phyloP scores from a whole-genome alignment of 30 jellyfish, hydroid and myxozoan genomes.

The Chrysaora quinquecirrha region DNA sequence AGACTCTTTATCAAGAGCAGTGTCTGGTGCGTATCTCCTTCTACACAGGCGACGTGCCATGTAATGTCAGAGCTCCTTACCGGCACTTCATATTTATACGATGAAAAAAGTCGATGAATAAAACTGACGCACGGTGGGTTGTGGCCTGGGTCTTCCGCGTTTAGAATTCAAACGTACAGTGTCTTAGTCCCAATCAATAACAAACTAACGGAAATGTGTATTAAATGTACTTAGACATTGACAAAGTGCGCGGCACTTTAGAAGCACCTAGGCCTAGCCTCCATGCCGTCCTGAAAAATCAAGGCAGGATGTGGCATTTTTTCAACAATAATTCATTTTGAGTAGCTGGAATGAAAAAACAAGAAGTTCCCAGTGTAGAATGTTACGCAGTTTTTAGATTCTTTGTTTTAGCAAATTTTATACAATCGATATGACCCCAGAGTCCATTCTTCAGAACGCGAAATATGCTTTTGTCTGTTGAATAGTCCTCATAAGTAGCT shows the following conservation, averaged over 20 bases:
- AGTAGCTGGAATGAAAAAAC: constrained; percentile 4
- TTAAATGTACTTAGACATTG: constrained; percentile 43
- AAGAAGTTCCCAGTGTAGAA: constrained; percentile 53
- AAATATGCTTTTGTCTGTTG: background rate
- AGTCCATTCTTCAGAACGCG: background rate
- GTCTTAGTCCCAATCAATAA: constrained; percentile 37
- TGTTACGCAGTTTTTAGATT: constrained; percentile 4
- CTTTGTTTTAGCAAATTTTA: background rate
- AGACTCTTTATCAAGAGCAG: background rate
- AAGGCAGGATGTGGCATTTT: constrained; percentile 76
- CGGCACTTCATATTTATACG: constrained; percentile 34
- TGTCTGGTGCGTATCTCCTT: background rate
- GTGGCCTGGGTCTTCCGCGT: constrained; percentile 71
- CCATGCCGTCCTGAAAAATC: constrained; percentile 70
- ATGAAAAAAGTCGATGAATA: constrained; percentile 19
- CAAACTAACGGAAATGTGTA: constrained; percentile 64
- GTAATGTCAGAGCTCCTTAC: background rate
- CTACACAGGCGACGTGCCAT: background rate
- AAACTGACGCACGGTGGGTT: constrained; percentile 47
- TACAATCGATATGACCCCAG: background rate
- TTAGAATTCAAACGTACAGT: constrained; percentile 33
- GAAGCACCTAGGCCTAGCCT: constrained; percentile 54
- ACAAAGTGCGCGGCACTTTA: constrained; percentile 57
- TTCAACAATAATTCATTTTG: background rate
- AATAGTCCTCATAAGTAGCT: no score